phyloP scores from a whole-genome alignment of 37 sponge, comb jelly and placozoan genomes.

The Ianthella basta region DNA sequence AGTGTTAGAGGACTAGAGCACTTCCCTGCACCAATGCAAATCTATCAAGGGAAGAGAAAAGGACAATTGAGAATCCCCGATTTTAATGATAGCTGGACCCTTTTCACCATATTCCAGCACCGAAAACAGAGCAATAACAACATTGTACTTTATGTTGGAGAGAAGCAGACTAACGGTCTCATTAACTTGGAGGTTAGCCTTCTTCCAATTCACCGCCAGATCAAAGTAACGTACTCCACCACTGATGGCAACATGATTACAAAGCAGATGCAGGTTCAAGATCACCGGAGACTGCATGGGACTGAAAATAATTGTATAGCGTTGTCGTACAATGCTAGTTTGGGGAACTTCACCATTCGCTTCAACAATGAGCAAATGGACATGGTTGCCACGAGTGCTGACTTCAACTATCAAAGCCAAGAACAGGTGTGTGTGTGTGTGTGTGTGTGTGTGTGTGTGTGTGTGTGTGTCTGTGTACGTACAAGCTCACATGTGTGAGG shows the following conservation, averaged over 20 bases:
- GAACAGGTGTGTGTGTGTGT: not conserved
- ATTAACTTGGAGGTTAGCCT: not conserved
- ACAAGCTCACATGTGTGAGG: not conserved
- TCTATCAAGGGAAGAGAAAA: not conserved
- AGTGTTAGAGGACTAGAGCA: not conserved
- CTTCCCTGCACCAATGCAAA: not conserved
- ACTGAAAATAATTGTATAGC: not conserved
- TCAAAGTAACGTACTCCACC: not conserved
- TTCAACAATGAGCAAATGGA: not conserved
- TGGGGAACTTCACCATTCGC: not conserved
- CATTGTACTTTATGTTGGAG: not conserved
- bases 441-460: conserved; percentile 1
- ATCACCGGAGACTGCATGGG: not conserved
- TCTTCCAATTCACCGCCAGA: too few species aligned
- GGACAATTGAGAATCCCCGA: not conserved
- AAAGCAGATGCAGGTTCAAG: not conserved
- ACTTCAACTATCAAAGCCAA: not conserved
- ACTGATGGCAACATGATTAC: too few species aligned
- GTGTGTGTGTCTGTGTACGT: not conserved
- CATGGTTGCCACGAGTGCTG: too few species aligned
- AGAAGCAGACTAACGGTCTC: too few species aligned
- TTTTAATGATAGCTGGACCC: not conserved
- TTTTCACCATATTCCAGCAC: conserved; percentile 8
- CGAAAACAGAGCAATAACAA: not conserved
- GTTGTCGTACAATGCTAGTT: not conserved